Evolutionary conservation across 2,888 invertebrate species (phyloP).

Genomic region (Taphrorychus bicolor): DNA sequence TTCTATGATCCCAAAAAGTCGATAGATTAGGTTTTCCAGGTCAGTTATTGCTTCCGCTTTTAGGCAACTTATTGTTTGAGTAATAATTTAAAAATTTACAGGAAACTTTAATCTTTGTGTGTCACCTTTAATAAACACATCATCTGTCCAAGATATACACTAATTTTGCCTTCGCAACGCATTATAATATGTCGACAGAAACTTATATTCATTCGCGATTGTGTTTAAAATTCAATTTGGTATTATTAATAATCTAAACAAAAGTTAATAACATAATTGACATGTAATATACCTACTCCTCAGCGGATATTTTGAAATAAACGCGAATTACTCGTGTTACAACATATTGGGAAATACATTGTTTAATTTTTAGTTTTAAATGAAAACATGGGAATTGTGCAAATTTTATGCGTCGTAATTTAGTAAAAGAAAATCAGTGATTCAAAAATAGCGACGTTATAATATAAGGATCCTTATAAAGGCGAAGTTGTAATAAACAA

Average conservation of each 20-base stretch:
- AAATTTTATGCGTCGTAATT: slow-evolving; percentile 1
- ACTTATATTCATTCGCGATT: too few relatives aligned
- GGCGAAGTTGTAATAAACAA: background rate
- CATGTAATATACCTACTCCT: slow-evolving; percentile 16
- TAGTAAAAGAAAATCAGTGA: background rate
- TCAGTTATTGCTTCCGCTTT: too few relatives aligned
- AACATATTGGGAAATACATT: slow-evolving; percentile 33
- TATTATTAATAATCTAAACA: background rate
- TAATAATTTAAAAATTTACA: too few relatives aligned
- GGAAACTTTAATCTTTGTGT: too few relatives aligned
- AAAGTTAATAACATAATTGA: slow-evolving; percentile 9
- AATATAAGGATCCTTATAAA: background rate
- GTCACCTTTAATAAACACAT: too few relatives aligned
- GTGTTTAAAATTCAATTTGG: background rate
- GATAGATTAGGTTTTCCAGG: too few relatives aligned
- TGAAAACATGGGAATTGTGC: slow-evolving; percentile 13
- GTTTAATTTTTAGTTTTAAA: slow-evolving; percentile 16
- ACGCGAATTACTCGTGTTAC: slow-evolving; percentile 7
- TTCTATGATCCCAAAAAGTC: too few relatives aligned
- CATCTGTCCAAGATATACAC: too few relatives aligned
- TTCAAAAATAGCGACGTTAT: too few relatives aligned
- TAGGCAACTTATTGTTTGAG: too few relatives aligned
- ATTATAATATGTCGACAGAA: background rate
- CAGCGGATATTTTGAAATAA: slow-evolving; percentile 33
- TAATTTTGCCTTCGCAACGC: background rate